These are phyloP conservation scores for Hetaerina americana DNA, from an alignment of 1,140 invertebrate genomes.

Conservation along the genomic window DNA sequence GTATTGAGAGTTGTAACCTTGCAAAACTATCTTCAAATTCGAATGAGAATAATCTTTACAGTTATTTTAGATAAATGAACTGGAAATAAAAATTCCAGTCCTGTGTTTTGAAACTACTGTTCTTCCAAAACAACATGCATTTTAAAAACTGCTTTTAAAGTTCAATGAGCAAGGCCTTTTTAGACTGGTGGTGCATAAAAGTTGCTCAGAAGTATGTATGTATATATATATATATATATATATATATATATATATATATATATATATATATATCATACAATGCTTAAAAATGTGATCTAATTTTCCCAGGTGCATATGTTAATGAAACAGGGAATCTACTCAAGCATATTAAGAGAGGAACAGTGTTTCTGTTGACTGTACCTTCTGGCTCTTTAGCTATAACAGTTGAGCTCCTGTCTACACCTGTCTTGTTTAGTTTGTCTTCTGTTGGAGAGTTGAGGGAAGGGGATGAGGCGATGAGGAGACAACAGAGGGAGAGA, in stretches of 20 bases:
- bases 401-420: constrained; percentile 84
- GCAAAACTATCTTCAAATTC: no score
- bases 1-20: no score
- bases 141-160: background rate
- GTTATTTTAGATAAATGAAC: no score
- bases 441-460: constrained; percentile 43
- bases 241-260: no score
- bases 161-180: background rate
- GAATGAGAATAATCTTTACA: no score
- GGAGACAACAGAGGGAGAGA: constrained; percentile 13
- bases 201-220: background rate
- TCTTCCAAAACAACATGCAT: background rate
- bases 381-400: constrained; percentile 88
- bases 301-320: background rate
- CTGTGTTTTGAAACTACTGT: background rate
- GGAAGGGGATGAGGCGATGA: constrained; percentile 2
- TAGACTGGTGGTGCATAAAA: background rate
- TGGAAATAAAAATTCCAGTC: background rate
- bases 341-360: background rate
- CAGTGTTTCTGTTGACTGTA: constrained; percentile 29
- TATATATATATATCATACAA: background rate
- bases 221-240: no score
- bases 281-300: background rate
- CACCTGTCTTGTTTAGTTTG: constrained; percentile 62
- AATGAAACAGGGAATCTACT: background rate